These are phyloP conservation scores for Hyla sarda DNA, from an alignment of 2,113 vertebrate species.

Conservation along the genomic window DNA sequence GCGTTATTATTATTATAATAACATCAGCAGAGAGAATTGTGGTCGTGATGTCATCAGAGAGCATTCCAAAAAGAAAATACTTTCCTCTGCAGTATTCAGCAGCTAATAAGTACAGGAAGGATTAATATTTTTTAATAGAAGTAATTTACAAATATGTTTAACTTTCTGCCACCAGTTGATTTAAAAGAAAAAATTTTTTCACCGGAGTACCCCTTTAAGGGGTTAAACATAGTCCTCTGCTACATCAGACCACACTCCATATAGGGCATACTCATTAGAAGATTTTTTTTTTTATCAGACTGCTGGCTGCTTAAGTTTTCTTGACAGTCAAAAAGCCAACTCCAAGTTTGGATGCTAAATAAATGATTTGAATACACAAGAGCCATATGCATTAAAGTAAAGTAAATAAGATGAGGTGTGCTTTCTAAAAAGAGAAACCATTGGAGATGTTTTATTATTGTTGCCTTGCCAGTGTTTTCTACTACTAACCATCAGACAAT, in stretches of 20 bases:
- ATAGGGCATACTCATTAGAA: slow-evolving; percentile 2
- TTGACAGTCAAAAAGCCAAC: slow-evolving; percentile 51
- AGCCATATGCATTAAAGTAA: slow-evolving; percentile 50
- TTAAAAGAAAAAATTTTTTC: too few species aligned
- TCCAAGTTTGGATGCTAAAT: slow-evolving; percentile 48
- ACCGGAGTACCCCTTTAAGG: too few species aligned
- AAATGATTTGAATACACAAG: slow-evolving; percentile 59
- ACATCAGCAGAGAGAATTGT: too few species aligned
- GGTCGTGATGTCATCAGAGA: too few species aligned
- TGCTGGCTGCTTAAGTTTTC: slow-evolving; percentile 37
- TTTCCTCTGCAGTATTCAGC: too few species aligned
- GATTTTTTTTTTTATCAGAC: slow-evolving; percentile 35
- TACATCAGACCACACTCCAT: not conserved
- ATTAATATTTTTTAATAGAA: too few species aligned
- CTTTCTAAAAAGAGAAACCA: slow-evolving; percentile 44
- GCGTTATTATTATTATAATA: too few species aligned
- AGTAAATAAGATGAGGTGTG: slow-evolving; percentile 48
- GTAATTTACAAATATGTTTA: too few species aligned
- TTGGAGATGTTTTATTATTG: slow-evolving; percentile 49
- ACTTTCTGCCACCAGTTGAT: too few species aligned
- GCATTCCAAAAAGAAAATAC: too few species aligned
- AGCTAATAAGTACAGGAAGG: too few species aligned
- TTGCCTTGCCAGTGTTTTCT: slow-evolving; percentile 35
- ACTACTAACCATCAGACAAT: slow-evolving; percentile 14
- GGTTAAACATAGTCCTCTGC: not conserved